phyloP scores from a whole-genome alignment of 2,113 vertebrate genomes.

The Jaculus jaculus region DNA sequence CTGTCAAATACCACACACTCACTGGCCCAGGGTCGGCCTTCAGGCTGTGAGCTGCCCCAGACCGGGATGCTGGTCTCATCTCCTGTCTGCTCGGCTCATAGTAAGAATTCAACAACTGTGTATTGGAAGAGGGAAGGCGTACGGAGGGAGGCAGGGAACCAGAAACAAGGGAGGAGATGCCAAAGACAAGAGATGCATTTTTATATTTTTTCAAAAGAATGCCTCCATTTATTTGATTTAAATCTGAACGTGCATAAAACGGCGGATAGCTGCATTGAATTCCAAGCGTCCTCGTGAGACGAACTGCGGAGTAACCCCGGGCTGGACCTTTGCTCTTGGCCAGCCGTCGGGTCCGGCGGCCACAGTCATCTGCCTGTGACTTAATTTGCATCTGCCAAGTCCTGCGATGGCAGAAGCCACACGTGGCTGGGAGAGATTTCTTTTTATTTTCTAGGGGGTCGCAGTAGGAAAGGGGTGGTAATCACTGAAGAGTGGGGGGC shows the following conservation, averaged over 20 bases:
- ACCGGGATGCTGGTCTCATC: not conserved
- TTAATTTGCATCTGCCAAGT: not conserved
- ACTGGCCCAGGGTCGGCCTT: not conserved
- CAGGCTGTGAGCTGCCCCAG: not conserved
- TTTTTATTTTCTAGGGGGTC: fast-evolving
- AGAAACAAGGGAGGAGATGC: too few species aligned
- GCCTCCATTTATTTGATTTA: conserved; percentile 64
- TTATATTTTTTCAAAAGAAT: conserved; percentile 50
- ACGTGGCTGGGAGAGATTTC: not conserved
- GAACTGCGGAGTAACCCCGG: not conserved
- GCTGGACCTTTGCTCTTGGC: not conserved
- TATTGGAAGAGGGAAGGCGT: too few species aligned
- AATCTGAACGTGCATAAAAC: conserved; percentile 50
- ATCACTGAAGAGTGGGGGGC: not conserved
- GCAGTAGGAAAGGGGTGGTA: not conserved
- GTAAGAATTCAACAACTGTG: too few species aligned
- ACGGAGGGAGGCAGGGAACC: too few species aligned
- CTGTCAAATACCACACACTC: not conserved
- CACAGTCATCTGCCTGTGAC: not conserved
- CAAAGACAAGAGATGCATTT: conserved; percentile 25
- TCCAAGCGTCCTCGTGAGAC: not conserved
- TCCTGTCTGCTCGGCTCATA: not conserved
- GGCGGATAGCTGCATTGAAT: not conserved
- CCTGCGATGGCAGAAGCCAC: not conserved
- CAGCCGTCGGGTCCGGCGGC: not conserved